A percentile compares a stretch with the other conserved stretches of the same genome.
phyloP scores from a whole-genome alignment of 2,113 vertebrate species.

The Cricetomys ansorgei region DNA sequence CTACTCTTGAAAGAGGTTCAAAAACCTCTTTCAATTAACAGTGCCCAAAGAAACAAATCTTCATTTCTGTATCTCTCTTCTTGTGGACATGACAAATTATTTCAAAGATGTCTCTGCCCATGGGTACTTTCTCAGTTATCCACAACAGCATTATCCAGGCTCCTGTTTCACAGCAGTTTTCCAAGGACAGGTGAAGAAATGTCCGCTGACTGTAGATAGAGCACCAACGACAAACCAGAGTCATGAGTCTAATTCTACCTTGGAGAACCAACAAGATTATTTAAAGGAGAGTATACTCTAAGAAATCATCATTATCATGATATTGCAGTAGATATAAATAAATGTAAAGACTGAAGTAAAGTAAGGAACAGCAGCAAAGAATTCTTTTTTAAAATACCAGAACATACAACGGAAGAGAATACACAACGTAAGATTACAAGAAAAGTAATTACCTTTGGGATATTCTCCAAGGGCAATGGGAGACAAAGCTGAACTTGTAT shows the following conservation, averaged over 20 bases:
- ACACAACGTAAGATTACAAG: neutral
- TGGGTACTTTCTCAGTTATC: neutral
- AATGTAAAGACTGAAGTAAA: neutral
- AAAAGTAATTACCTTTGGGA: neutral
- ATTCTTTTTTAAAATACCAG: neutral
- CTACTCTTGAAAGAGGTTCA: neutral
- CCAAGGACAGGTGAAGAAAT: neutral
- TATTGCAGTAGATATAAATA: neutral
- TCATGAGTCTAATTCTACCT: neutral
- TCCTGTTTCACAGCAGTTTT: neutral
- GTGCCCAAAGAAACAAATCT: neutral
- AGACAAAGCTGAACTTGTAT: neutral
- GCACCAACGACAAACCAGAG: neutral
- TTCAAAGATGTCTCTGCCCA: neutral
- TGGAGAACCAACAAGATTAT: neutral
- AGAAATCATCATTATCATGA: neutral
- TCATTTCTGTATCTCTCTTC: conserved; percentile 8
- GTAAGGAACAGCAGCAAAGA: neutral
- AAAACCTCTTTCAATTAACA: neutral
- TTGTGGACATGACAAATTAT: neutral
- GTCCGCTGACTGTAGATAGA: neutral
- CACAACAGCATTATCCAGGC: neutral
- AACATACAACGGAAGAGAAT: neutral
- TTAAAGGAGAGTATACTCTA: neutral
- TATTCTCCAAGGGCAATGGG: neutral